These are phyloP conservation scores for Chrysoperla carnea DNA, from an alignment of 1,140 invertebrate genomes.

Conservation along the genomic window DNA sequence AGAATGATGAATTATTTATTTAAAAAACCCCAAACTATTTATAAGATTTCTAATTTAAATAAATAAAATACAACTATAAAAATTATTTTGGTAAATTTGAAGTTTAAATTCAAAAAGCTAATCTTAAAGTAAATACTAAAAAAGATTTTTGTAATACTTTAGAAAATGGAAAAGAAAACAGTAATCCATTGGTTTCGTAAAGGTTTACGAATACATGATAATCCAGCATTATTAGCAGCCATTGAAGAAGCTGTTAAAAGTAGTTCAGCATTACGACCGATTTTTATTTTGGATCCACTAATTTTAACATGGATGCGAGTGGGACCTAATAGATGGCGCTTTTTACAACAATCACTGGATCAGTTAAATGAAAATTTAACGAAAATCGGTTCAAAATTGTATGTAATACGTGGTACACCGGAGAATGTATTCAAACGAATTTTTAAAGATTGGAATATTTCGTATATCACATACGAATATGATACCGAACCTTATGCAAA, in stretches of 20 bases:
- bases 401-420: constrained; percentile 44
- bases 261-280: constrained; percentile 32
- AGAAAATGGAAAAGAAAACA: no score
- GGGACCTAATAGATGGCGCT: constrained; percentile 47
- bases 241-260: constrained; percentile 29
- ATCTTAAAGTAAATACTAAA: no score
- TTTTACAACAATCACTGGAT: constrained; percentile 45
- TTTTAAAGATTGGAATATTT: constrained; percentile 49
- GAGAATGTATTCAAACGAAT: constrained; percentile 39
- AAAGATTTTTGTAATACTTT: no score
- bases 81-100: no score
- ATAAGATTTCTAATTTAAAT: no score
- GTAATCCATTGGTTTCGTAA: constrained; percentile 52
- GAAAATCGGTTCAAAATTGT: constrained; percentile 33
- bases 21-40: no score
- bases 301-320: constrained; percentile 39
- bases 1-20: no score
- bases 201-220: constrained; percentile 52
- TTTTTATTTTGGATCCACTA: constrained; percentile 50
- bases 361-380: constrained; percentile 43
- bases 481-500: constrained; percentile 54
- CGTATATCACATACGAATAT: constrained; percentile 42
- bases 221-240: constrained; percentile 41
- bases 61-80: no score
- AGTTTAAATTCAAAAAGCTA: no score